Conservation (phyloP, 1,140 invertebrate genomes). For the Brachionus asplanchnoidis region DNA sequence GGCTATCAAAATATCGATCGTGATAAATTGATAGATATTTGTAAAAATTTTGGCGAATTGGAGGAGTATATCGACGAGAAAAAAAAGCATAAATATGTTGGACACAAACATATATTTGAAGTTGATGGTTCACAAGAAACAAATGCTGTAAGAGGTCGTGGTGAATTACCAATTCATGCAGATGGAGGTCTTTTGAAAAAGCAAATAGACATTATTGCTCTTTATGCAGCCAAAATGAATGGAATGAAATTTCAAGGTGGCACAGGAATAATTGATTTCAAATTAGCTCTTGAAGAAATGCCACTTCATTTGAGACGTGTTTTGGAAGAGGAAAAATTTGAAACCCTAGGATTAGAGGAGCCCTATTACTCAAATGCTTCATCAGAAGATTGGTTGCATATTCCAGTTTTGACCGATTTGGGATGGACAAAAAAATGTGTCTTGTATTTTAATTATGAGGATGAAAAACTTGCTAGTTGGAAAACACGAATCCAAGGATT, state of each 20-base stretch:
- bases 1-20: neutral
- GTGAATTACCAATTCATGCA: neutral
- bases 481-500: neutral
- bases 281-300: neutral
- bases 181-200: neutral
- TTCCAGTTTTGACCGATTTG: neutral
- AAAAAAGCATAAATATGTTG: neutral
- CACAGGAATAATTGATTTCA: neutral
- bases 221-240: neutral
- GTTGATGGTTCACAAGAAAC: neutral
- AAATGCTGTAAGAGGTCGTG: neutral
- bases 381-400: neutral
- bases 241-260: neutral
- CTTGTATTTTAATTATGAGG: neutral
- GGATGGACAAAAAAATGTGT: neutral
- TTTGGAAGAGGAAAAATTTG: neutral
- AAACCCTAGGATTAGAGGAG: neutral
- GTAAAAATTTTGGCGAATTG: neutral
- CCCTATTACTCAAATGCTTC: neutral
- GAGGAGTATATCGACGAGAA: neutral
- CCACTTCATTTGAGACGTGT: neutral
- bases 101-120: neutral
- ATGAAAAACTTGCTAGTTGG: neutral
- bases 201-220: neutral
- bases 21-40: neutral